Evolutionary conservation across 2,888 invertebrate species (phyloP).

Genomic region (Drosophila buzzatii): DNA sequence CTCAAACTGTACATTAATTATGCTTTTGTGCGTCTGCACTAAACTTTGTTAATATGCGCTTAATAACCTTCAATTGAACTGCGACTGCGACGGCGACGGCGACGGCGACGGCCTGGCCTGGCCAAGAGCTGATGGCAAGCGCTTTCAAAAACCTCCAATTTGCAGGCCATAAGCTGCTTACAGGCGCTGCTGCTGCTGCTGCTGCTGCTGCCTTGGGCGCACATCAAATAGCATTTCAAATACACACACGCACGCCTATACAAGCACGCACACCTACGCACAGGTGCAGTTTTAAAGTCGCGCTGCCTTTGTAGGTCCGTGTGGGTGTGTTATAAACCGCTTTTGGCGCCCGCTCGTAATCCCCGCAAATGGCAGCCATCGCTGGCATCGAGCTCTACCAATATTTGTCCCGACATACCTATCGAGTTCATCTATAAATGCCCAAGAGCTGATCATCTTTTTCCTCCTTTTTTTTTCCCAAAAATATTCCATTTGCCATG

Average conservation of each 20-base stretch:
- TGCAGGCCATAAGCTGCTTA: conserved; percentile 74
- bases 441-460: conserved; percentile 22
- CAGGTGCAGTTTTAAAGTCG: conserved; percentile 57
- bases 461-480: neutral
- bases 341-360: conserved; percentile 48
- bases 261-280: conserved; percentile 15
- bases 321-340: conserved; percentile 47
- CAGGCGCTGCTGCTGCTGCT: conserved; percentile 19
- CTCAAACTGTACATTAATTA: conserved; percentile 7
- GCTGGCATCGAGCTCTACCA: conserved; percentile 28
- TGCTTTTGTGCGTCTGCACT: neutral
- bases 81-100: neutral
- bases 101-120: neutral
- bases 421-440: conserved; percentile 37
- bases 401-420: conserved; percentile 39
- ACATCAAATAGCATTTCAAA: conserved; percentile 70
- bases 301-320: conserved; percentile 16
- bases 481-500: conserved; percentile 13
- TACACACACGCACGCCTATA: conserved; percentile 1
- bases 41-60: neutral
- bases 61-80: neutral
- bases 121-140: conserved; percentile 14
- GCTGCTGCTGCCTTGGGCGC: conserved; percentile 34
- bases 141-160: conserved; percentile 65
- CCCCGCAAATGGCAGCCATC: conserved; percentile 42